Percentiles rank a stretch among this genome's conserved stretches.
Conservation (phyloP, 2,888 invertebrate species). For the Drosophila eohydei region DNA sequence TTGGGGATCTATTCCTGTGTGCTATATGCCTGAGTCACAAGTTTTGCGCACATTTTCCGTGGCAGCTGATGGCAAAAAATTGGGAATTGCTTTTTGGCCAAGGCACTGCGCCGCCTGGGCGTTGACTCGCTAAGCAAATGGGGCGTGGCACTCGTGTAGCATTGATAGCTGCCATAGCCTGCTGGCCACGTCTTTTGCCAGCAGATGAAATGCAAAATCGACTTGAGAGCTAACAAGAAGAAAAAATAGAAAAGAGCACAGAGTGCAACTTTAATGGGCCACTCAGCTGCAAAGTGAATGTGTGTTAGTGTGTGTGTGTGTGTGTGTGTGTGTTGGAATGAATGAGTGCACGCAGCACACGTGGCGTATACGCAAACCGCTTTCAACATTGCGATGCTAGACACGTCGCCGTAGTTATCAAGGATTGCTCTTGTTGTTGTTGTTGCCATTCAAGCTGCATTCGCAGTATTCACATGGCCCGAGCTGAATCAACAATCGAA, state of each 20-base stretch:
- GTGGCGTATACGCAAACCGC: slow-evolving; percentile 36
- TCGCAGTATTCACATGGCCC: slow-evolving; percentile 2
- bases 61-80: background rate
- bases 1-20: background rate
- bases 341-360: slow-evolving; percentile 34
- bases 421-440: slow-evolving; percentile 4
- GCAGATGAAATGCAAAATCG: slow-evolving; percentile 66
- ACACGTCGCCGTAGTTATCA: slow-evolving; percentile 40
- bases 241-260: slow-evolving; percentile 10
- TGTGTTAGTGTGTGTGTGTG: slow-evolving; percentile 29
- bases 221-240: slow-evolving; percentile 11
- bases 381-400: slow-evolving; percentile 36
- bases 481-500: slow-evolving; percentile 34
- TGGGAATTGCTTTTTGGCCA: slow-evolving; percentile 58
- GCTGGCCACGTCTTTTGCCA: slow-evolving; percentile 39
- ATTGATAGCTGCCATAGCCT: slow-evolving; percentile 63
- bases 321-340: slow-evolving; percentile 14
- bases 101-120: slow-evolving; percentile 37
- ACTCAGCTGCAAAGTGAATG: slow-evolving; percentile 47
- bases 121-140: slow-evolving; percentile 53
- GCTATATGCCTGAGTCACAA: background rate
- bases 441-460: background rate
- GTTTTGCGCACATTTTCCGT: background rate
- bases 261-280: slow-evolving; percentile 49
- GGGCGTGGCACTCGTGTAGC: slow-evolving; percentile 51